These are phyloP conservation scores for Ceryle rudis DNA, from an alignment of 2,797 vertebrate species.

Conservation along the genomic window DNA sequence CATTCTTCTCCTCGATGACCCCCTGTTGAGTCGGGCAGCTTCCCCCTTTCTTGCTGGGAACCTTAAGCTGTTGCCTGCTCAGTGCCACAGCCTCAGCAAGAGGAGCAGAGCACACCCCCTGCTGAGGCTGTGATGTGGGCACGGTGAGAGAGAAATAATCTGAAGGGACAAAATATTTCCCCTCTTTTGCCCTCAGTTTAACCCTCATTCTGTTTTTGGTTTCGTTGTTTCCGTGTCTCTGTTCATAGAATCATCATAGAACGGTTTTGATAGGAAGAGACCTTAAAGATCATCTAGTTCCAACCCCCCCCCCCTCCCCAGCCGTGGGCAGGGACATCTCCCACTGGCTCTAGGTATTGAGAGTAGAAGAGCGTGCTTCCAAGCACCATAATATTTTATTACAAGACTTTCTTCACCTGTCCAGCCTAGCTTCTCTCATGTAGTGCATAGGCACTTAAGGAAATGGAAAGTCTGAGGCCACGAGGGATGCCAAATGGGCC, in stretches of 20 bases:
- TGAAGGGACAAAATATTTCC: neutral
- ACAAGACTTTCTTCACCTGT: neutral
- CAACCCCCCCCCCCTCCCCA: neutral
- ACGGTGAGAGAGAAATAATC: neutral
- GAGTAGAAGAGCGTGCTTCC: neutral
- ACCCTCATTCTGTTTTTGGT: neutral
- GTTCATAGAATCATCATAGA: neutral
- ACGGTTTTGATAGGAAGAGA: neutral
- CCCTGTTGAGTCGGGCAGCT: neutral
- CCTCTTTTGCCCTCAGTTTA: neutral
- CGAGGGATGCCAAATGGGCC: neutral
- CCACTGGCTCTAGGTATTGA: neutral
- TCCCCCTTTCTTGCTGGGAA: neutral
- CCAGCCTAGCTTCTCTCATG: neutral
- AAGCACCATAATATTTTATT: neutral
- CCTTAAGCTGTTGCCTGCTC: neutral
- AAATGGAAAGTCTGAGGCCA: neutral
- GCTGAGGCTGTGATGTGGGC: neutral
- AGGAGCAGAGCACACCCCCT: neutral
- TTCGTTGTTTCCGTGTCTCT: neutral
- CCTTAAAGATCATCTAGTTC: neutral
- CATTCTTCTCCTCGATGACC: neutral
- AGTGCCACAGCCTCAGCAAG: neutral
- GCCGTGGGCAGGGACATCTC: neutral
- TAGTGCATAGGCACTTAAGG: neutral